Conservation (phyloP, 2,113 vertebrate species). For the Ammodramus savannarum region DNA sequence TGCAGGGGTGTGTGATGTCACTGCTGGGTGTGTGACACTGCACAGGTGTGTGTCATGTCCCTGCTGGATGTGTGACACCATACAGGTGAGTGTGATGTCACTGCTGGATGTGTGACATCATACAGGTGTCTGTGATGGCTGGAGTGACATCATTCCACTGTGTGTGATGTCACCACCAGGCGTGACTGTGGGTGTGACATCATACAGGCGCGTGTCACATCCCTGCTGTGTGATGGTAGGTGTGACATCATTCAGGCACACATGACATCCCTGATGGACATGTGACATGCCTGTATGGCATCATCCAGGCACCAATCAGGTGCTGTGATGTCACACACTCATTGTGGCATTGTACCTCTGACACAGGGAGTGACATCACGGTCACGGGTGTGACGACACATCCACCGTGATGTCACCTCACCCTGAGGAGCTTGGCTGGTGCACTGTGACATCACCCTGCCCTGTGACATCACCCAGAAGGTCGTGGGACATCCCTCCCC, state of each 20-base stretch:
- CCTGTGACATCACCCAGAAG: neutral
- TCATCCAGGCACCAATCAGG: rapidly evolving
- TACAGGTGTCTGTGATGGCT: too few relatives aligned
- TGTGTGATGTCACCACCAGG: neutral
- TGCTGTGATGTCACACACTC: neutral
- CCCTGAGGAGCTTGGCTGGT: neutral
- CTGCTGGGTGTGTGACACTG: neutral
- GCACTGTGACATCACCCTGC: neutral
- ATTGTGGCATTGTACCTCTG: rapidly evolving
- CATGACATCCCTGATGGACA: rapidly evolving
- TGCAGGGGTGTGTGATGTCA: rapidly evolving
- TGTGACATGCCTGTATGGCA: neutral
- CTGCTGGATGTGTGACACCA: neutral
- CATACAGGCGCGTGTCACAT: rapidly evolving
- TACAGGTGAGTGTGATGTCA: neutral
- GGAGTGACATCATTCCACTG: too few relatives aligned
- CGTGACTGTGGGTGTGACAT: neutral
- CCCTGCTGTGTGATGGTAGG: neutral
- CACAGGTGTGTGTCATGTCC: rapidly evolving
- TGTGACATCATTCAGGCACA: neutral
- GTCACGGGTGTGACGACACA: neutral
- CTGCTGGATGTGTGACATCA: neutral
- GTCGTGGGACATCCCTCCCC: neutral
- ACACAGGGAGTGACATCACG: neutral
- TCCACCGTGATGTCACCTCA: neutral